Percentiles rank a stretch among this genome's conserved stretches.
Evolutionary conservation across 2,888 invertebrate genomes (phyloP).

Genomic region (Clitarchus hookeri): DNA sequence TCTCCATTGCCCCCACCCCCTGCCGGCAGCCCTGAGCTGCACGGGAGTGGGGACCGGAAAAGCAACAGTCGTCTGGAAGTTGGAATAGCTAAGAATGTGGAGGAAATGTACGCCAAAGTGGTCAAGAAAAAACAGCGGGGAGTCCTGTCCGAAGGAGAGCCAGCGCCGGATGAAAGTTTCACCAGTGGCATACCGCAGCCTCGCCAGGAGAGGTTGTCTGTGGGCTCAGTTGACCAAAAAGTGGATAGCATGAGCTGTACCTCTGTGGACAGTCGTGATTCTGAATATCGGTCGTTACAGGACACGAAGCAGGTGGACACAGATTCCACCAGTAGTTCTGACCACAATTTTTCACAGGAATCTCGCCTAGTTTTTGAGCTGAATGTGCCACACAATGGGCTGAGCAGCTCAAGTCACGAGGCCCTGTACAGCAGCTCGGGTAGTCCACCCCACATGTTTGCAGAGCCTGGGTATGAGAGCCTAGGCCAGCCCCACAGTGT

Average conservation of each 20-base stretch:
- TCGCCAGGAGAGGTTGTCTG: not conserved
- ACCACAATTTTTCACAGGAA: constrained; percentile 21
- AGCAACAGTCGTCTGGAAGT: constrained; percentile 21
- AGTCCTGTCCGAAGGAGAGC: constrained; percentile 47
- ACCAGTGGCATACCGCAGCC: not conserved
- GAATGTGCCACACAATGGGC: not conserved
- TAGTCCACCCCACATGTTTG: not conserved
- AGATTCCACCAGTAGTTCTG: constrained; percentile 28
- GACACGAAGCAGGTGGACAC: constrained; percentile 24
- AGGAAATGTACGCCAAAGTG: constrained; percentile 90
- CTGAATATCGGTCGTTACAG: constrained; percentile 16
- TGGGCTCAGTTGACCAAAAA: not conserved
- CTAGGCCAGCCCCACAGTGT: constrained; percentile 39
- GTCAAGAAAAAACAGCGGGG: constrained; percentile 64
- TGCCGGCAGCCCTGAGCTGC: constrained; percentile 52
- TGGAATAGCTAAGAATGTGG: constrained; percentile 61
- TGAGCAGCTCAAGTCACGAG: not conserved
- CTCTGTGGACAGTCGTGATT: constrained; percentile 12
- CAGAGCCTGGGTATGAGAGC: constrained; percentile 50
- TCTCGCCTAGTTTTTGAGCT: not conserved
- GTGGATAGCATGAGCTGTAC: constrained; percentile 19
- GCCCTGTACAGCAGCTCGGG: not conserved
- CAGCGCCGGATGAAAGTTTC: not conserved
- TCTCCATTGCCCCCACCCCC: constrained; percentile 86
- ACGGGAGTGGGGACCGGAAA: constrained; percentile 53